Percentiles rank a stretch among this genome's conserved stretches.
These are phyloP conservation scores for Euzetes globulus DNA, from an alignment of 2,888 invertebrate species.

Conservation along the genomic window DNA sequence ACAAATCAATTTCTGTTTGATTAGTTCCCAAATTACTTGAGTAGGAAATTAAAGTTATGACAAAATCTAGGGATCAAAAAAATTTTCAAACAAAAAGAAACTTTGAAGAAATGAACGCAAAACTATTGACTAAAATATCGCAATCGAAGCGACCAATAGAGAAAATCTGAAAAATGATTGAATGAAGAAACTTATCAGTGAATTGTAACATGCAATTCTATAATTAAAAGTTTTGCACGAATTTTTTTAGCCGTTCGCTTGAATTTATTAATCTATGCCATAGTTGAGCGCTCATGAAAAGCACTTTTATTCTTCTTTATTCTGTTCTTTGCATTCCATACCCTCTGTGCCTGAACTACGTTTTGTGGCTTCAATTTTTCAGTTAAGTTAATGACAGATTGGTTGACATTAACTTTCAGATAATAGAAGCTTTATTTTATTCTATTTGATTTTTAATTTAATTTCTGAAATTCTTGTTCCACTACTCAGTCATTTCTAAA, in stretches of 20 bases:
- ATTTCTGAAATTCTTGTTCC: too few relatives aligned
- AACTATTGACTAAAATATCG: neutral
- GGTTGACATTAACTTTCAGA: slow-evolving; percentile 3
- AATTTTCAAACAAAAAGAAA: too few relatives aligned
- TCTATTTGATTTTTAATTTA: too few relatives aligned
- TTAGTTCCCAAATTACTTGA: too few relatives aligned
- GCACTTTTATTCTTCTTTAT: neutral
- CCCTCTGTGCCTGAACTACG: neutral
- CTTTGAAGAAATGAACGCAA: neutral
- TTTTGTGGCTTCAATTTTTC: neutral
- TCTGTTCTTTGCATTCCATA: neutral
- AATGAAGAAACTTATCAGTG: slow-evolving; percentile 1
- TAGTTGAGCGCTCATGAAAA: slow-evolving; percentile 18
- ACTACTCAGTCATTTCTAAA: neutral
- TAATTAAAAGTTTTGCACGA: slow-evolving; percentile 24
- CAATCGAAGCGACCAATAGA: neutral
- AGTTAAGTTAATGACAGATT: slow-evolving; percentile 17
- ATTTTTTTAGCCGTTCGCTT: neutral
- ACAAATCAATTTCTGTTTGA: too few relatives aligned
- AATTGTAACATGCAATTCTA: slow-evolving; percentile 8
- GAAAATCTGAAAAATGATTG: neutral
- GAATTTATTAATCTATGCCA: neutral
- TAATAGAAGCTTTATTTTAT: neutral
- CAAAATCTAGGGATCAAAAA: too few relatives aligned
- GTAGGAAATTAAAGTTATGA: too few relatives aligned